Evolutionary conservation across 2,888 invertebrate genomes (phyloP).

Genomic region (Prionchulus punctatus): DNA sequence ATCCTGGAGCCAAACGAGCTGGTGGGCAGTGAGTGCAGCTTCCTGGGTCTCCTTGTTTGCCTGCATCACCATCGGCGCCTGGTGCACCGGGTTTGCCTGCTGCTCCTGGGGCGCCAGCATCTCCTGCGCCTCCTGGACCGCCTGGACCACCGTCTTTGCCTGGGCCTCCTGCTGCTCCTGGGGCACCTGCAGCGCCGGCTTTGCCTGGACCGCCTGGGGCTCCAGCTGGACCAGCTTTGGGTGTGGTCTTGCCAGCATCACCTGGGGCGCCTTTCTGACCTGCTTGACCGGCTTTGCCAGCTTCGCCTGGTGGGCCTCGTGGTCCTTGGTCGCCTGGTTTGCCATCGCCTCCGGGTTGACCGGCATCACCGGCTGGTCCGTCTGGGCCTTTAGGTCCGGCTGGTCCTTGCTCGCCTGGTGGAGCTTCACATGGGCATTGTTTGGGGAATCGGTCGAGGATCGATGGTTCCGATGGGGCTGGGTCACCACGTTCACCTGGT

Average conservation of each 20-base stretch:
- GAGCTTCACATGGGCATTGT: conserved; percentile 31
- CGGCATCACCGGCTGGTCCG: conserved; percentile 19
- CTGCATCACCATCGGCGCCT: not conserved
- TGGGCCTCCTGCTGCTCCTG: not conserved
- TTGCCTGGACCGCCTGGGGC: conserved; percentile 6
- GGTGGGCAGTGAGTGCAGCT: conserved; percentile 7
- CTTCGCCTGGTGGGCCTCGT: conserved; percentile 17
- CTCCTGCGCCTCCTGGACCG: not conserved
- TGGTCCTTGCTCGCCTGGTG: conserved; percentile 12
- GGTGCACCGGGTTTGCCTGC: conserved; percentile 4
- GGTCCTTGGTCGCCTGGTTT: conserved; percentile 12
- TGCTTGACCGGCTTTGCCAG: conserved; percentile 15
- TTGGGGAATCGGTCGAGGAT: not conserved
- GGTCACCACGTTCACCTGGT: conserved; percentile 1
- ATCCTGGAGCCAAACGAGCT: conserved; percentile 6
- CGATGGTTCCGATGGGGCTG: not conserved
- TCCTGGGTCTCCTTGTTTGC: conserved; percentile 3
- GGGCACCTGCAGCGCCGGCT: not conserved
- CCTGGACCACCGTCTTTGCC: not conserved
- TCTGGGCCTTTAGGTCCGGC: conserved; percentile 7
- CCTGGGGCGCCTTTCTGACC: conserved; percentile 18
- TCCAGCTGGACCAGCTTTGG: conserved; percentile 9
- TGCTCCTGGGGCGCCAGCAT: not conserved
- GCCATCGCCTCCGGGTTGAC: conserved; percentile 19
- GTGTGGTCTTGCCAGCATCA: conserved; percentile 4